Percentiles rank a stretch among this genome's conserved stretches.
Conservation (phyloP, 2,888 invertebrate species). For the Bellardia pandia region DNA sequence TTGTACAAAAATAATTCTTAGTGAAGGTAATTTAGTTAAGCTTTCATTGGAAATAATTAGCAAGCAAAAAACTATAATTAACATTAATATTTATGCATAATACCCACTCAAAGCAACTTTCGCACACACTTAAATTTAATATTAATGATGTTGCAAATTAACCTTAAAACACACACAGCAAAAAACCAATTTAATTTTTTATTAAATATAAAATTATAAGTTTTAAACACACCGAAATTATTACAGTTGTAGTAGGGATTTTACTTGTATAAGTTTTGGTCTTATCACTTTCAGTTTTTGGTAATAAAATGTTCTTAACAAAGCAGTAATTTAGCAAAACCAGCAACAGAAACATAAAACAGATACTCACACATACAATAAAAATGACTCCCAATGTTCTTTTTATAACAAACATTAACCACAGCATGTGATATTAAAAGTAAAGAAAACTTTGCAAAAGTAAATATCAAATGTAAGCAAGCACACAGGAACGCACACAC, state of each 20-base stretch:
- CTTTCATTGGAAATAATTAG: background rate
- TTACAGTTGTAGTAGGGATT: background rate
- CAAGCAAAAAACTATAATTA: conserved; percentile 10
- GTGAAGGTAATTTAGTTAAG: background rate
- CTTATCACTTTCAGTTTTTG: conserved; percentile 39
- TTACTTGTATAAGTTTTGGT: background rate
- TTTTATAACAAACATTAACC: conserved; percentile 24
- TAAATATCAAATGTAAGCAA: conserved; percentile 21
- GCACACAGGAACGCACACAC: background rate
- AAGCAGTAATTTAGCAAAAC: conserved; percentile 36
- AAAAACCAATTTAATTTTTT: background rate
- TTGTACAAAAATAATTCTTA: background rate
- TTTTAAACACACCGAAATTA: background rate
- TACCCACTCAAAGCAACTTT: background rate
- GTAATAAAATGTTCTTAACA: conserved; percentile 31
- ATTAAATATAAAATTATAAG: background rate
- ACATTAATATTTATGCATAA: conserved; percentile 21
- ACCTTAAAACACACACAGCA: background rate
- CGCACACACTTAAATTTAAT: conserved; percentile 4
- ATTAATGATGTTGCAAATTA: conserved; percentile 22
- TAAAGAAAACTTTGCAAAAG: conserved; percentile 28
- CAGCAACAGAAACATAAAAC: background rate
- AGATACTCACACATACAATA: background rate
- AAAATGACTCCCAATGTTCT: conserved; percentile 48
- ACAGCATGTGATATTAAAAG: conserved; percentile 19